Base-by-base conservation (phyloP, 2,113 vertebrate genomes). In the Nyctereutes procyonoides region DNA sequence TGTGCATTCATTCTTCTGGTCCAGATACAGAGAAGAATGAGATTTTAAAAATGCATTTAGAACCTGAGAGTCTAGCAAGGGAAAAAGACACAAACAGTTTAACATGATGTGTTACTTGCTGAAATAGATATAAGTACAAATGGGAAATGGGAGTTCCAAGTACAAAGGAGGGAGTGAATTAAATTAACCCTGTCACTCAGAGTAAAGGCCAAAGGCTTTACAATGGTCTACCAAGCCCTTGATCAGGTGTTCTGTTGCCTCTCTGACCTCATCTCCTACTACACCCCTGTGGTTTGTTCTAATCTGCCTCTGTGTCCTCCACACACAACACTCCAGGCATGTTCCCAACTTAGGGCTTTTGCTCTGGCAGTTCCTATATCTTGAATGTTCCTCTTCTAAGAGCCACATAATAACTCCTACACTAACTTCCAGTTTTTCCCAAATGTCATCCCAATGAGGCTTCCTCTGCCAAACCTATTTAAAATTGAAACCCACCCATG, bases 111-210 rank as follows among this genome's bases (percentile, higher is more conserved):
- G 92, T 71, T 95, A 76, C 67, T 90, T 86, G 73, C 86, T 92
- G 56, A 96, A 93, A 92, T n/a, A 94, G 96, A 97, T 96, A 43
- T 53, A 88, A 90, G 51, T 89, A 88, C 35, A 30, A 69, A 90
- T 89, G 86, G 58, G 79, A 60, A 67, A 24, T 67, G 89, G 65
- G 63, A 97, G 73, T 93, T 73, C 48, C 35, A 35, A 67, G 85
- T 20, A 73, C 67, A 88, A 79, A 97, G 38, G 65, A 95, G 17
- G 76, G 35, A 91, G 60, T 88, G 69, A 93, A 85, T 96, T 96
- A 90, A 81, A 97, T 97, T 95, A 97, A 90, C 90, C 92, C 93
- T 89, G 89, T 91, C 95, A 85, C 89, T 97, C 89, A 97, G 83
- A 95, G 43, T 74, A 95, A 97, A 96, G 95, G 90, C 43, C 77